Base-by-base conservation (phyloP, 2,797 vertebrate genomes). In the Sarcophilus harrisii region DNA sequence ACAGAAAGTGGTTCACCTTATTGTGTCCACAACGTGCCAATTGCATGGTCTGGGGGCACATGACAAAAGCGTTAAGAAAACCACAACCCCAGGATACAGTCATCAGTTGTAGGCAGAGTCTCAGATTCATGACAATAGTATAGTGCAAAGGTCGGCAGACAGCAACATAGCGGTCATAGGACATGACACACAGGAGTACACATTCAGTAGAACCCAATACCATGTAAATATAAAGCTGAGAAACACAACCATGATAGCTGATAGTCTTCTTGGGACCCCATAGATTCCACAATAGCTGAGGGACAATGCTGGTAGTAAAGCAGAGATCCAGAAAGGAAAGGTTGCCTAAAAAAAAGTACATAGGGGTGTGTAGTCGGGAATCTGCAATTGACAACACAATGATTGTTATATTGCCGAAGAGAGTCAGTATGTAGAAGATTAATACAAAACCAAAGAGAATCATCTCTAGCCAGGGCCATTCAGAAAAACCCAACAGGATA, bases 301-400 rank as follows among this genome's bases (percentile, higher is more conserved):
- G 98, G 2, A 97, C 95, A 55, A 97, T 97, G 57, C 96, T 98
- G 1, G 94, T 98, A 10, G 97, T 96, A 57, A 98, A 98, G 94
- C 98, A 98, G 93, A 98, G 97, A 45, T 98, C 98, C 81, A 98
- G 91, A 60, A 98, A 97, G 59, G 98, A 98, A 52, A 98, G 97
- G 1, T 98, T 98, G n/a, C 97, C 87, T 4, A 98, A 96, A 90
- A 98, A 98, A 90, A 98, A 96, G 91, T 98, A 98, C 98, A 98
- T 98, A 6, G 98, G 98, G 1, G 54, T 98, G 57, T 97, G 97
- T 27, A 98, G 97, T 52, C 58, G 93, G 57, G 93, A 9, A 10
- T 98, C 98, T 81, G 90, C 3, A 0, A 92, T 0, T 0, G 97
- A 95, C 38, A 98, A 57, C 1, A 94, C 58, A 30, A 98, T 94